Evolutionary conservation across 2,888 invertebrate genomes (phyloP).

Genomic region (Eilema depressum): DNA sequence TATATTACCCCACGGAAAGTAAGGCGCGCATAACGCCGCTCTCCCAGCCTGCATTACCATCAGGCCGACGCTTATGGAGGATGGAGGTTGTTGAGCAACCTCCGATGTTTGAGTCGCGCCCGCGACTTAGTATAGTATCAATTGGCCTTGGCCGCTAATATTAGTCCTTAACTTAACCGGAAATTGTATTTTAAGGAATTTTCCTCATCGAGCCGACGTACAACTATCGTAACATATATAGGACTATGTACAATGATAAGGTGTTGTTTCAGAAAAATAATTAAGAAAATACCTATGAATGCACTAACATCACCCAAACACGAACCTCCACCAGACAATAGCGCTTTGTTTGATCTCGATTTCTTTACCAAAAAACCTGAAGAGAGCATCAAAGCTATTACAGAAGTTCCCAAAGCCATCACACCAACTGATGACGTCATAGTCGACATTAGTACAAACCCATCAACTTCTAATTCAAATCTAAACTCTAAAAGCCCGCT

Average conservation of each 20-base stretch:
- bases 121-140: no score
- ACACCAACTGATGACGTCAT: constrained; percentile 82
- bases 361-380: constrained; percentile 79
- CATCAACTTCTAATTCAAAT: constrained; percentile 48
- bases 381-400: constrained; percentile 42
- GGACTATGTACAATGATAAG: no score
- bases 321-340: constrained; percentile 58
- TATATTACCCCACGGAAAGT: no score
- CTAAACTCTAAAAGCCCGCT: constrained; percentile 53
- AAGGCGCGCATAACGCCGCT: no score
- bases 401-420: constrained; percentile 37
- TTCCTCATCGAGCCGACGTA: background rate
- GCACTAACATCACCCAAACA: constrained; percentile 79
- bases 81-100: no score
- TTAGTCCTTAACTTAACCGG: no score
- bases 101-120: no score
- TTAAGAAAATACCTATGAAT: constrained; percentile 89
- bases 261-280: constrained; percentile 75
- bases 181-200: background rate
- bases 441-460: constrained; percentile 85
- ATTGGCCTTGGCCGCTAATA: no score
- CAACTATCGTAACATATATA: no score
- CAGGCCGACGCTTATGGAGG: no score
- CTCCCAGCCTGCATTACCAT: no score
- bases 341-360: constrained; percentile 80